Base-by-base conservation (phyloP, 64 coral and sea anemone genomes). In the Montipora efflorescens region DNA sequence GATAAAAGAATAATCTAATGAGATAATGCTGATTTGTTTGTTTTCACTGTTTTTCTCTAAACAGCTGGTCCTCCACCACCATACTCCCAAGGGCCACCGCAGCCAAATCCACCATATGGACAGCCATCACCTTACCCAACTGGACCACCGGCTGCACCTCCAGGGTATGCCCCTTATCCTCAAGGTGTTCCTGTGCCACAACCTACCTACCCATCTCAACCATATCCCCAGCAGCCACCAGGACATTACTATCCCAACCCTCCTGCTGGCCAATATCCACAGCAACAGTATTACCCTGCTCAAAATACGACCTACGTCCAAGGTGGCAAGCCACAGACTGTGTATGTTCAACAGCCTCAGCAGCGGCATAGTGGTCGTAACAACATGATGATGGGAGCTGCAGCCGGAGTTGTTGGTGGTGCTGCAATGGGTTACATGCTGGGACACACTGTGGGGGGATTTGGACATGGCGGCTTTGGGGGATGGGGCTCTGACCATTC, bases 401-500 rank as follows among this genome's bases (percentile, higher is more conserved):
- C 91, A 13, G 96, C 93, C 62, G 96, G 96, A 64, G 96, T 93
- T 48, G 80, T 98, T 0, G 96, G 96, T 86, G 96, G 96, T 16
- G 80, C 93, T 18, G 96, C 96, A 23, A 76, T 98, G 86, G 96
- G 96, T 53, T 95, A 95, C 77, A 98, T 98, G 96, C 69, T 98
- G 51, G 96, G 96, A 20, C 91, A 90, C 67, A 93, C 96, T 8
- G 74, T 93, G 55, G 96, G 96, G 3, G 95, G 95, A 10, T 80
- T 80, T 84, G 92, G 93, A 12, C 87, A 92, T 36, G 36, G 36
- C 84, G 93, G 96, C 4, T 92, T 48, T 87, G 93, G 96, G 22
- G 96, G 96, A 4, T 98, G 96, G 96, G 96, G 94, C 22, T 97
- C 96, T 0, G 96, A 97, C 68, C 96, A 97, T 92, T 97, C 96